Percentiles rank a stretch among this genome's conserved stretches.
phyloP scores from a whole-genome alignment of 1,140 invertebrate species.

The Leptopilina boulardi region DNA sequence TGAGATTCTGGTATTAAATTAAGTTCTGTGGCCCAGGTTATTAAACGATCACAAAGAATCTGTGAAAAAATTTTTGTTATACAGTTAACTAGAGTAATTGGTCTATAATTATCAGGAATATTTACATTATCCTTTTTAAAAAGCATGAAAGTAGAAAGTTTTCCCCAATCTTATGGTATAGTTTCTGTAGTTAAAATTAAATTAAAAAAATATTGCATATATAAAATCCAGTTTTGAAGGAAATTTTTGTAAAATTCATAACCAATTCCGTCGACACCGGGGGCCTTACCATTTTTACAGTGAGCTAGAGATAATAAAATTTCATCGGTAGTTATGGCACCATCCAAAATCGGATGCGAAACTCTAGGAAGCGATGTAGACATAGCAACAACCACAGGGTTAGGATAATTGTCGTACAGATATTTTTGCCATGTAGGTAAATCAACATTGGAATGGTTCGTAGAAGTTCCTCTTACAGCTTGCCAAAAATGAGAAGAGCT shows the following conservation, averaged over 20 bases:
- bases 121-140: slow-evolving; percentile 52
- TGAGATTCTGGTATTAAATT: too few species aligned
- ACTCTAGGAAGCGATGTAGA: too few species aligned
- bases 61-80: slow-evolving; percentile 52
- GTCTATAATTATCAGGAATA: slow-evolving; percentile 54
- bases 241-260: slow-evolving; percentile 42
- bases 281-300: slow-evolving; percentile 32
- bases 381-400: too few species aligned
- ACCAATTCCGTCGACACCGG: slow-evolving; percentile 40
- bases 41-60: slow-evolving; percentile 16
- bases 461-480: too few species aligned
- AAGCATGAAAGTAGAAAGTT: slow-evolving; percentile 15
- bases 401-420: too few species aligned
- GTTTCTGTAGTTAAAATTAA: not conserved
- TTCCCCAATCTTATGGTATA: slow-evolving; percentile 27
- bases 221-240: slow-evolving; percentile 13
- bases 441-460: too few species aligned
- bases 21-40: not conserved
- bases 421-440: too few species aligned
- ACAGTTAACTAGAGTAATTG: slow-evolving; percentile 52
- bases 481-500: too few species aligned
- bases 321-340: not conserved
- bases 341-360: not conserved
- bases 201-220: slow-evolving; percentile 36
- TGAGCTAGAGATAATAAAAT: too few species aligned